Base-by-base conservation (phyloP, 2,113 vertebrate species). In the Puntigrus tetrazona region DNA sequence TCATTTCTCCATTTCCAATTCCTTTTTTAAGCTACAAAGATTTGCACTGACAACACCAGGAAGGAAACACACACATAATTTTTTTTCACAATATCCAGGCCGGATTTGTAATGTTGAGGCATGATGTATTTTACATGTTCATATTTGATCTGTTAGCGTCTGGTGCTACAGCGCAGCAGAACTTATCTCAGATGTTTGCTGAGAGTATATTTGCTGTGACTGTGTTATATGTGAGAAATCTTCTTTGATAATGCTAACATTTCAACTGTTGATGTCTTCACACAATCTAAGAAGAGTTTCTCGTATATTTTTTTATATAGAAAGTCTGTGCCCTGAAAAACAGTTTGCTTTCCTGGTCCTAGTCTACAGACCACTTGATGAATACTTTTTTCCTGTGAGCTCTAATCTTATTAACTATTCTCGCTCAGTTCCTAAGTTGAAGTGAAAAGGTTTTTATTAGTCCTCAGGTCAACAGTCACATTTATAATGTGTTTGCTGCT, bases 1-100 rank as follows among this genome's bases (percentile, higher is more conserved):
- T 38, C 13, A 52, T 47, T 52, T 70, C 20, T 82, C 13, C 65
- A 55, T 82, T 82, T 29, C 63, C 63, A 52, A 55, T 82, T 82
- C 65, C 8, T 31, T 81, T 34, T 70, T 11, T 4, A 38, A 22
- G 18, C 25, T 45, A 47, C 27, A 10, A 34, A 29, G 20, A 80
- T 45, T 65, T 80, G 59, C 2, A 11, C 59, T 80, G 59, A 72
- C 45, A 70, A 31, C 29, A 13, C n/a, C 20, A 5, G 22, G 22
- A 5, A 31, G 43, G 11, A 52, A 52, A 22, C 69, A 50, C n/a
- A 10, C 1, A 22, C 13, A 3, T 70, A 18, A n/a, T n/a, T 70
- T 70, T 25, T 20, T 63, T 80, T 65, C 25, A 45, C 29, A 36
- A 38, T 59, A 34, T 76, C 27, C 9, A n/a, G 59, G n/a, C 20